Evolutionary conservation across 2,797 vertebrate genomes (phyloP).

Genomic region (Margarornis squamiger): DNA sequence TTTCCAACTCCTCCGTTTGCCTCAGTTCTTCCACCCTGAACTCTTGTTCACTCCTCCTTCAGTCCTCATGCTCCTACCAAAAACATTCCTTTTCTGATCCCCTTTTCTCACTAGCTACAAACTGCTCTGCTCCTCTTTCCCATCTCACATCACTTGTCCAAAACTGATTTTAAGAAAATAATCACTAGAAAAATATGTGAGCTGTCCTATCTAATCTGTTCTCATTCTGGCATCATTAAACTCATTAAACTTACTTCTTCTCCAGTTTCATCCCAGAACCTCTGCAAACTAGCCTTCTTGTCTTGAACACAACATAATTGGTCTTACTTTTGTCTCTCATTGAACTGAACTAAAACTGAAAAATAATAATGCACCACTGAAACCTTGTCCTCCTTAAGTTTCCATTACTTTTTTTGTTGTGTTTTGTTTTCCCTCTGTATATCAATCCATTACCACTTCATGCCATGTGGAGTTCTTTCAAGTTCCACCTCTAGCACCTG

Average conservation of each 20-base stretch:
- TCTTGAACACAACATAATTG: background rate
- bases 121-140: background rate
- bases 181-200: no score
- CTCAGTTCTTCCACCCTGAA: background rate
- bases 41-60: conserved; percentile 26
- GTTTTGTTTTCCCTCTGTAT: background rate
- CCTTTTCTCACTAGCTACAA: background rate
- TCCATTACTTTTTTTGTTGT: background rate
- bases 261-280: background rate
- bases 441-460: background rate
- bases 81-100: background rate
- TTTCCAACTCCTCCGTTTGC: background rate
- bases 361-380: background rate
- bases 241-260: background rate
- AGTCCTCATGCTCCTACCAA: background rate
- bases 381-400: background rate
- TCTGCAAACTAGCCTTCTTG: background rate
- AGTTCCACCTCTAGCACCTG: background rate
- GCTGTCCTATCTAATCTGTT: no score
- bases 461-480: background rate
- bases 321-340: background rate
- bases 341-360: background rate
- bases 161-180: no score
- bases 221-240: background rate
- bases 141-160: background rate